Base-by-base conservation (phyloP, 1,140 invertebrate genomes). In the Papilio machaon region DNA sequence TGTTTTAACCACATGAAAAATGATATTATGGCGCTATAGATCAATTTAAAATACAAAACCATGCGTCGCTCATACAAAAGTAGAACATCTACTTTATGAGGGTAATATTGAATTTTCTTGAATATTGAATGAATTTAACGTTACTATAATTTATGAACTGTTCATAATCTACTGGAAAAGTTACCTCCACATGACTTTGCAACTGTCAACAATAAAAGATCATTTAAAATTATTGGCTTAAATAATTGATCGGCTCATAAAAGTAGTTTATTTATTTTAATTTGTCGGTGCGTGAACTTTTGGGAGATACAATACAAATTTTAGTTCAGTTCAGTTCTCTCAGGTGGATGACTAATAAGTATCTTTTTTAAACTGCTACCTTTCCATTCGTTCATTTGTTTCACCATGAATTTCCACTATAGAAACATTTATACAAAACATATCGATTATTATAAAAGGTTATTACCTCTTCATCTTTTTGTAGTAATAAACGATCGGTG, bases 401-500 rank as follows among this genome's bases (percentile, higher is more conserved):
- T 52, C 15, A 52, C 5, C 3, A 15, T 52, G 49, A 17, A 2
- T 0, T 58, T 58, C n/a, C 2, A 58, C 17, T 19, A 7, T 17
- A 17, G 8, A n/a, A 58, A 19, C 8, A n/a, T 58, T 2, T 58
- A 19, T 58, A 9, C n/a, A 58, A 19, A 19, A 19, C 3, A 15
- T 35, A 15, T 60, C 15, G 13, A 70, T 67, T 10, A n/a, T 70
- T 13, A 60, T 60, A n/a, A 67, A 82, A 75, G 35, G 47, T 64
- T 74, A 78, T 94, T 95, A 98, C 97, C 96, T 99, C 98, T 95
- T 98, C 98, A 90, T 99, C 98, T 92, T 99, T 99, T 90, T 99
- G 97, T 86, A 98, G 93, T 9, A 99, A 95, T 73, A 99, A 92
- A 73, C 97, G 95, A 91, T 99, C 98, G 0, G 98, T 98, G 91